Percentiles rank a stretch among this genome's conserved stretches.
These are phyloP conservation scores for Brachionus asplanchnoidis DNA, from an alignment of 1,140 invertebrate genomes.

Conservation along the genomic window DNA sequence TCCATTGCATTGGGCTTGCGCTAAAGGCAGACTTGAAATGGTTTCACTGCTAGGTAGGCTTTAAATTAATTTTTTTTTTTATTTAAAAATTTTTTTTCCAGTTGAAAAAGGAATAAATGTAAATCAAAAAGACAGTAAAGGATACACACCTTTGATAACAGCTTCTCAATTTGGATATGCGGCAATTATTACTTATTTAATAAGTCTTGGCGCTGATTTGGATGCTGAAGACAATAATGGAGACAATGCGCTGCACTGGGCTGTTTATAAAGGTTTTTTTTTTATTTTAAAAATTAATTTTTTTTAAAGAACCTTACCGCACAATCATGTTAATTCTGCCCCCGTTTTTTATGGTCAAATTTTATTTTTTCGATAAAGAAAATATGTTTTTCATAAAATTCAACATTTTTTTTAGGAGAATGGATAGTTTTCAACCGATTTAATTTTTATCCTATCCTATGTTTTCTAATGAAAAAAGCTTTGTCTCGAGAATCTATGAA, in stretches of 20 bases:
- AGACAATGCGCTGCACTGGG: slow-evolving; percentile 85
- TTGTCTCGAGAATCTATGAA: too few species aligned
- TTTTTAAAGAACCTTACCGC: too few species aligned
- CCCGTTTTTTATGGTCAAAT: too few species aligned
- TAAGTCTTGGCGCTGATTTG: slow-evolving; percentile 77
- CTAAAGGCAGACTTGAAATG: slow-evolving; percentile 23
- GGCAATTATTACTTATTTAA: slow-evolving; percentile 76
- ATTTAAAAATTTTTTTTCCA: background rate
- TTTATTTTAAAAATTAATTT: background rate
- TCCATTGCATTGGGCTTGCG: slow-evolving; percentile 35
- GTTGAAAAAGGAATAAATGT: slow-evolving; percentile 68
- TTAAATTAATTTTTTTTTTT: background rate
- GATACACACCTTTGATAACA: slow-evolving; percentile 79
- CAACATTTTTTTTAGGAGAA: too few species aligned
- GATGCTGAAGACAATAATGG: slow-evolving; percentile 82
- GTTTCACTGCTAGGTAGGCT: background rate
- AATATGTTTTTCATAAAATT: too few species aligned
- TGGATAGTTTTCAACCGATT: too few species aligned
- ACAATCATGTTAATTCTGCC: too few species aligned
- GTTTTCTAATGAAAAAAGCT: too few species aligned
- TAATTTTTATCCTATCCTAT: too few species aligned
- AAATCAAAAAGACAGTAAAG: slow-evolving; percentile 82
- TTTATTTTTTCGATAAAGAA: too few species aligned
- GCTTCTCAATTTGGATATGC: slow-evolving; percentile 86
- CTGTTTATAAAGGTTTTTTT: slow-evolving; percentile 72